These are phyloP conservation scores for Perognathus longimembris DNA, from an alignment of 2,113 vertebrate genomes.

Conservation along the genomic window DNA sequence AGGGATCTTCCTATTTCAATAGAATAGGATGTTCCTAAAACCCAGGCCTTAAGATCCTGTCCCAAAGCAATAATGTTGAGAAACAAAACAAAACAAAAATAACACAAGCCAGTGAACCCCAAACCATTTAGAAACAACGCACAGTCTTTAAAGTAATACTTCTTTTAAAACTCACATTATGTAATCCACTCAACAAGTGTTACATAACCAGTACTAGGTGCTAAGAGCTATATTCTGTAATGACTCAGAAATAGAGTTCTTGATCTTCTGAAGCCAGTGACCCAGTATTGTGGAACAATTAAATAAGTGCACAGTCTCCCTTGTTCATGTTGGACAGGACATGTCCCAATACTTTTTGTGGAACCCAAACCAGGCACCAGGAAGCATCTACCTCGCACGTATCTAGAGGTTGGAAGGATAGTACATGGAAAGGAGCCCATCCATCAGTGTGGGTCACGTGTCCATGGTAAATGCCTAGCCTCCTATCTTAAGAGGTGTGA, in stretches of 20 bases:
- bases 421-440: background rate
- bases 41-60: background rate
- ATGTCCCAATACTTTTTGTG: background rate
- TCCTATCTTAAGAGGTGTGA: background rate
- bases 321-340: background rate
- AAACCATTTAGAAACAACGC: background rate
- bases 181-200: background rate
- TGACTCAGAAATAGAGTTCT: background rate
- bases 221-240: background rate
- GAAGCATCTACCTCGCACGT: background rate
- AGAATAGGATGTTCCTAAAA: background rate
- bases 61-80: background rate
- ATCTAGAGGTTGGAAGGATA: background rate
- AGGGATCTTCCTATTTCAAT: background rate
- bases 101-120: background rate
- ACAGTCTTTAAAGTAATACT: background rate
- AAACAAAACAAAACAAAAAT: background rate
- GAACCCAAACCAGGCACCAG: background rate
- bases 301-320: background rate
- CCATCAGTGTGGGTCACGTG: too few species aligned
- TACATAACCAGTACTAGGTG: background rate
- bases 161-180: background rate
- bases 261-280: background rate
- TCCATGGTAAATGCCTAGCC: background rate
- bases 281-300: background rate